Evolutionary conservation across 2,888 invertebrate genomes (phyloP).

Genomic region (Pocota personata): DNA sequence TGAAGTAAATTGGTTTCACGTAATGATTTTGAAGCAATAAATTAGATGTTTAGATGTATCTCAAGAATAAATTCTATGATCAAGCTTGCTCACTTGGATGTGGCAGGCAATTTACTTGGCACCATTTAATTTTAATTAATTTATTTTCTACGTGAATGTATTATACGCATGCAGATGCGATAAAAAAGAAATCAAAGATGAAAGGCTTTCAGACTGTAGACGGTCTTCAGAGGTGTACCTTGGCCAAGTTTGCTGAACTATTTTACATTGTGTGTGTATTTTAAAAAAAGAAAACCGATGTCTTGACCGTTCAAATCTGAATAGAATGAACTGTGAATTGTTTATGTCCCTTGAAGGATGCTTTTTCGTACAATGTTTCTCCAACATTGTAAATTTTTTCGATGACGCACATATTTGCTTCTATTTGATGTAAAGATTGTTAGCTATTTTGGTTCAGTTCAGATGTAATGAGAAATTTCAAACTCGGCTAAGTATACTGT

Average conservation of each 20-base stretch:
- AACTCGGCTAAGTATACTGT: too few relatives aligned
- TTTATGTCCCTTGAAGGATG: too few relatives aligned
- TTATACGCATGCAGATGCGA: neutral
- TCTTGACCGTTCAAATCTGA: too few relatives aligned
- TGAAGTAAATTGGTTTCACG: slow-evolving; percentile 31
- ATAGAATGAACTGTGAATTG: too few relatives aligned
- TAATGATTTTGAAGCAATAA: slow-evolving; percentile 4
- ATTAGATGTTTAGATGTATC: neutral
- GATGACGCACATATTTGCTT: too few relatives aligned
- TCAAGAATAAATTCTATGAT: neutral
- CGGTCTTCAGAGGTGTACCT: slow-evolving; percentile 13
- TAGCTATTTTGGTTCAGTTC: too few relatives aligned
- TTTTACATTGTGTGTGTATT: too few relatives aligned
- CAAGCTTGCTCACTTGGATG: neutral
- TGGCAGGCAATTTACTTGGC: slow-evolving; percentile 58
- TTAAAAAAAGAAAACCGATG: too few relatives aligned
- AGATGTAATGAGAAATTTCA: too few relatives aligned
- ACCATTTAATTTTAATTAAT: slow-evolving; percentile 59
- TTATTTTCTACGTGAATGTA: slow-evolving; percentile 20
- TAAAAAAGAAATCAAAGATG: neutral
- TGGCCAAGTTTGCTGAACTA: slow-evolving; percentile 24
- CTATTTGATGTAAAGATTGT: too few relatives aligned
- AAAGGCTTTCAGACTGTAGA: neutral
- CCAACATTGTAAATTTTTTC: too few relatives aligned
- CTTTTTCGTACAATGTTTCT: too few relatives aligned